Conservation (phyloP, 2,888 invertebrate genomes). For the Automeris io region DNA sequence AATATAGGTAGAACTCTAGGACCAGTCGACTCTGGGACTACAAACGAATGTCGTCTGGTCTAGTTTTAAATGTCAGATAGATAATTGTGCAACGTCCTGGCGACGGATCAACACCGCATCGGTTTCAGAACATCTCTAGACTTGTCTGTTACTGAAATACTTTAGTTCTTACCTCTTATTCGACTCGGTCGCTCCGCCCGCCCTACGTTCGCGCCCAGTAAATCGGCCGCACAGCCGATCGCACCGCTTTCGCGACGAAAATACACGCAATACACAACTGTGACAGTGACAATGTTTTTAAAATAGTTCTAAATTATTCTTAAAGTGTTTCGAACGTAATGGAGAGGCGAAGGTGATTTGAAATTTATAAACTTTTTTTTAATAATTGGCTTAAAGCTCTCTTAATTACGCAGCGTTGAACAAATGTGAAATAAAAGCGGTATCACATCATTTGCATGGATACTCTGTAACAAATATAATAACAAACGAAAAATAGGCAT, state of each 20-base stretch:
- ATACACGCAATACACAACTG: slow-evolving; percentile 3
- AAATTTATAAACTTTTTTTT: slow-evolving; percentile 16
- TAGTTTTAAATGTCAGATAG: slow-evolving; percentile 76
- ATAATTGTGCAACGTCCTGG: slow-evolving; percentile 73
- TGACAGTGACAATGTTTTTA: slow-evolving; percentile 28
- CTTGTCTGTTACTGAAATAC: slow-evolving; percentile 49
- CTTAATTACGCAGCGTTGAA: slow-evolving; percentile 3
- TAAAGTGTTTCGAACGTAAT: slow-evolving; percentile 28
- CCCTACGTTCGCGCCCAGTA: slow-evolving; percentile 8
- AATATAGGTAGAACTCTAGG: too few species aligned
- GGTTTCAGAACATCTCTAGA: slow-evolving; percentile 22
- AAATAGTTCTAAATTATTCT: slow-evolving; percentile 20
- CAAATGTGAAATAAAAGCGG: neutral
- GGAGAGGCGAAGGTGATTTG: slow-evolving; percentile 70
- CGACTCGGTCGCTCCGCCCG: slow-evolving; percentile 24
- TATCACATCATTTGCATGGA: neutral
- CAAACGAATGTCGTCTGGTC: slow-evolving; percentile 41
- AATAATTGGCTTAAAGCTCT: slow-evolving; percentile 10
- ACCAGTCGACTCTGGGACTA: too few species aligned
- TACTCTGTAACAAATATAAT: too few species aligned
- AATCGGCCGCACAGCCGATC: slow-evolving; percentile 13
- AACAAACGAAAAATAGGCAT: too few species aligned
- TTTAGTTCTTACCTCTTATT: slow-evolving; percentile 42
- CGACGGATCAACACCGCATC: slow-evolving; percentile 52
- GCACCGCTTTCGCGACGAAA: slow-evolving; percentile 11